Evolutionary conservation across 2,113 vertebrate species (phyloP).

Genomic region (Ancistrus triradiatus): DNA sequence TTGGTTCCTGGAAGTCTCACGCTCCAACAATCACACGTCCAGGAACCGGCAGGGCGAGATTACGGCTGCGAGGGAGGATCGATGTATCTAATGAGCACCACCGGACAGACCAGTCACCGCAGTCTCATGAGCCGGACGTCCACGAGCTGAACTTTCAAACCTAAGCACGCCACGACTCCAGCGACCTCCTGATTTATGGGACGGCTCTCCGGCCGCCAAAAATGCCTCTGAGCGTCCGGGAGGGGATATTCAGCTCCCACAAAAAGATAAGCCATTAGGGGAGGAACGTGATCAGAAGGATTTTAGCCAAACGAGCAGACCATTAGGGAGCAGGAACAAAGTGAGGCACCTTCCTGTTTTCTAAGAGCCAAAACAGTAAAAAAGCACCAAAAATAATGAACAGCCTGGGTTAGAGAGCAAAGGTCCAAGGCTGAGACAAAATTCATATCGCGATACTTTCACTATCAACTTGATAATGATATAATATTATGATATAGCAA

Average conservation of each 20-base stretch:
- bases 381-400: no score
- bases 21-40: not conserved
- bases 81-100: conserved; percentile 1
- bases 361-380: no score
- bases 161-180: no score
- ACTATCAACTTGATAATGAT: no score
- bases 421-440: no score
- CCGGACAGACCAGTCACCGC: not conserved
- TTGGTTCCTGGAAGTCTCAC: conserved; percentile 10
- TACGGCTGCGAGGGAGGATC: not conserved
- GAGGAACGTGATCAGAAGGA: conserved; percentile 25
- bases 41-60: not conserved
- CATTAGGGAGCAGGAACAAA: conserved; percentile 7
- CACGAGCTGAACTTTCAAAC: no score
- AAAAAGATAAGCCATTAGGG: conserved; percentile 29
- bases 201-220: not conserved
- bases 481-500: no score
- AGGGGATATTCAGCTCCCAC: not conserved
- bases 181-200: not conserved
- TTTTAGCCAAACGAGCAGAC: conserved; percentile 3
- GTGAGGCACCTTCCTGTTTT: no score
- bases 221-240: not conserved
- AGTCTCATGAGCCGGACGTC: no score
- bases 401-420: no score
- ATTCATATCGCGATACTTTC: no score